A percentile compares a stretch with the other conserved stretches of the same genome.
These are phyloP conservation scores for Torymus auratus DNA, from an alignment of 2,888 invertebrate genomes.

Conservation along the genomic window DNA sequence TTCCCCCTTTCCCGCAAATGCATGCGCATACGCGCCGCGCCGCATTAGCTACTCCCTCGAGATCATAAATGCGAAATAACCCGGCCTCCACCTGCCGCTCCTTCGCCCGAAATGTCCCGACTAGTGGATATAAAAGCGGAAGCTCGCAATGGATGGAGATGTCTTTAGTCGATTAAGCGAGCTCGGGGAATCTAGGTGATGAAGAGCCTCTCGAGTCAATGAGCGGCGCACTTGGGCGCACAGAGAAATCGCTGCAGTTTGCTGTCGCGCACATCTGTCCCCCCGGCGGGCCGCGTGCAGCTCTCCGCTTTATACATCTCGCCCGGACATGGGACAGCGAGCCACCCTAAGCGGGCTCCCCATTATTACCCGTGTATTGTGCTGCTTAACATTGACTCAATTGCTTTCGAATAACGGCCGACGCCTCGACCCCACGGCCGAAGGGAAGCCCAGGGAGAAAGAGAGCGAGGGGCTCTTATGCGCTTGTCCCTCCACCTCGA, in stretches of 20 bases:
- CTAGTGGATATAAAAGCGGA: no score
- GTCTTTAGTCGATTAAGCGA: conserved; percentile 11
- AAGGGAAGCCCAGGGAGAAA: conserved; percentile 21
- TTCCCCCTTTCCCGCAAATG: conserved; percentile 18
- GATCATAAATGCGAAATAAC: conserved; percentile 35
- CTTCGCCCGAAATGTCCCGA: no score
- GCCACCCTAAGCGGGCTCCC: conserved; percentile 64
- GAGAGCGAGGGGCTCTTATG: conserved; percentile 49
- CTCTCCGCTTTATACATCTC: conserved; percentile 28
- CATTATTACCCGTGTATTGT: conserved; percentile 77
- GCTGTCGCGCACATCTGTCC: conserved; percentile 72
- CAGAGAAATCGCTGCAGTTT: conserved; percentile 47
- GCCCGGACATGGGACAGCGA: conserved; percentile 32
- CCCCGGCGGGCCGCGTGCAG: conserved; percentile 46
- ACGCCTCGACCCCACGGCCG: conserved; percentile 52
- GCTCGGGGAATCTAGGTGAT: conserved; percentile 30
- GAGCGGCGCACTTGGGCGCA: conserved; percentile 8
- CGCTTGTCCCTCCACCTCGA: conserved; percentile 57
- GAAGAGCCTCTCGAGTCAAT: conserved; percentile 13
- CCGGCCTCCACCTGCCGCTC: conserved; percentile 19
- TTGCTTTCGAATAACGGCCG: conserved; percentile 76
- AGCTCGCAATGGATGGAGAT: no score
- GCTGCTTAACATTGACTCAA: conserved; percentile 76
- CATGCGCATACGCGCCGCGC: background rate
- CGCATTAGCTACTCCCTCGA: conserved; percentile 24